Base-by-base conservation (phyloP, 2,113 vertebrate genomes). In the Melanerpes aurifrons region DNA sequence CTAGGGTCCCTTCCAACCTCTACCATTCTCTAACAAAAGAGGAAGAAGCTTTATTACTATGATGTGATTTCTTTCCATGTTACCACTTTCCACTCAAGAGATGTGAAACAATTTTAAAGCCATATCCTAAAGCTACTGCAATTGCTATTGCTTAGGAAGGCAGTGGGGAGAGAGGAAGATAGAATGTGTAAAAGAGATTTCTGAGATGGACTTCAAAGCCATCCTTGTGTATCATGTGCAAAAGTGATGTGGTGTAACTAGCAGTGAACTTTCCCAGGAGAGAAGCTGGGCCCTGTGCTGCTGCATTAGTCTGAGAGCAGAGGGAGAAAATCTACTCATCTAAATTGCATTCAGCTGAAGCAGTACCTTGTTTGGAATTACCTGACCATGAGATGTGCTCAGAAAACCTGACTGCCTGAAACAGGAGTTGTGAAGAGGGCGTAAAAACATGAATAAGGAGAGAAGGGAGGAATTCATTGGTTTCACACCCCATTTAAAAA, bases 351-450 rank as follows among this genome's bases (percentile, higher is more conserved):
- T 63, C 53, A 73, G n/a, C 64, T 80, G 75, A 62, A 79, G 40
- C 63, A 67, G 50, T n/a, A 80, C 37, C 40, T 83, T 56, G 24
- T 82, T 58, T 83, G 80, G 73, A 69, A 56, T n/a, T 90, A 75
- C 40, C 61, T 75, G 91, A 67, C 48, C 50, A 20, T 32, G 32
- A 17, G 20, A 31, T 15, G 54, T 89, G 56, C 45, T 91, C 68
- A 69, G 90, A 80, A 64, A 76, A 19, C 22, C 4, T 3, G 8
- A 48, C 63, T 90, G 53, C 25, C 68, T 69, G 40, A 31, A 69
- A 69, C 4, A 6, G 28, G 70, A 50, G 48, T 21, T 50, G 48
- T 50, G 48, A 22, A 22, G 48, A 22, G 40, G 37, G 53, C 4
- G 58, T 0, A 0, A 56, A 56, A 67, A 72, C 45, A 56, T 32